Evolutionary conservation across 2,888 invertebrate species (phyloP).

Genomic region (Galeopsomyia nigrocyanea): DNA sequence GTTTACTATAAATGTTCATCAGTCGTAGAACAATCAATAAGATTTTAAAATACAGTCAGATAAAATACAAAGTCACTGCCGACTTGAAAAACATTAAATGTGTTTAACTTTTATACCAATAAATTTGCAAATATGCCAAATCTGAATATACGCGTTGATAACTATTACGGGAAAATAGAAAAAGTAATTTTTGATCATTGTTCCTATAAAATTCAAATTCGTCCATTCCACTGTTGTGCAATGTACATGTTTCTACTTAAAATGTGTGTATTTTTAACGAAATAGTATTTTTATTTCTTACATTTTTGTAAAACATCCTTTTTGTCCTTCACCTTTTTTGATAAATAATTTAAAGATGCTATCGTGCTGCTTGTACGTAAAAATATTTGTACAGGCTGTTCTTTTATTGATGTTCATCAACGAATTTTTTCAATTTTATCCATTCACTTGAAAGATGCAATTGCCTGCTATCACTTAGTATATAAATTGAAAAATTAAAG

Average conservation of each 20-base stretch:
- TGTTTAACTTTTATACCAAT: conserved; percentile 3
- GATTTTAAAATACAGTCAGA: not conserved
- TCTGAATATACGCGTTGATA: not conserved
- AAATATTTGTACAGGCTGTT: too few relatives aligned
- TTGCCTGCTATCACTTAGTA: too few relatives aligned
- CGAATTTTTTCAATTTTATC: too few relatives aligned
- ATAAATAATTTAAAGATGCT: too few relatives aligned
- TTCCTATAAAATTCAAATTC: conserved; percentile 39
- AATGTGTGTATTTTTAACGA: too few relatives aligned
- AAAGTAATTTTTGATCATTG: conserved; percentile 13
- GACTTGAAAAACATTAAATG: not conserved
- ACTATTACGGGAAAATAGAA: not conserved
- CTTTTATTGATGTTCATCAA: too few relatives aligned
- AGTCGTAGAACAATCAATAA: conserved; percentile 14
- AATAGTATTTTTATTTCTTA: too few relatives aligned
- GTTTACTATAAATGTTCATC: too few relatives aligned
- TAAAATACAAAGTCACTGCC: conserved; percentile 6
- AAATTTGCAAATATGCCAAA: not conserved
- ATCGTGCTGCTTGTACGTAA: too few relatives aligned
- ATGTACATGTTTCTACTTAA: conserved; percentile 38
- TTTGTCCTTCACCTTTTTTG: too few relatives aligned
- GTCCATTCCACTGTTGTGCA: conserved; percentile 50
- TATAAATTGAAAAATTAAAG: not conserved
- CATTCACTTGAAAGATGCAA: too few relatives aligned
- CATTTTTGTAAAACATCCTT: too few relatives aligned